Evolutionary conservation across 2,113 vertebrate species (phyloP), one percentile per base, ranked within the genome.

Genomic region (Rhynchomys soricoides): DNA sequence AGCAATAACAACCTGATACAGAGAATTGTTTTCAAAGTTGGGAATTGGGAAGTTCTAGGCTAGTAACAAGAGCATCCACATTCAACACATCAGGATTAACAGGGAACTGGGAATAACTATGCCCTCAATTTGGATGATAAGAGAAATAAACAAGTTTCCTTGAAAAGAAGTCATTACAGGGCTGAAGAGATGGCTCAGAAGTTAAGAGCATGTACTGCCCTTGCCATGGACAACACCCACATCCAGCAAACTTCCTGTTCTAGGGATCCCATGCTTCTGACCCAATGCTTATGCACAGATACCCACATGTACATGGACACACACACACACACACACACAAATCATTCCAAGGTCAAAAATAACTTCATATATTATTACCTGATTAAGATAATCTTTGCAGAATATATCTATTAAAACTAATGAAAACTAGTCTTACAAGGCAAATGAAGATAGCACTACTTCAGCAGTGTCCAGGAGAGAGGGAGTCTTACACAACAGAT

Each of bases 371-470:
- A 90, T 34, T 62, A 90, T 34, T 75, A 90, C 48, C n/a, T 78
- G 5, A 88, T 45, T 73, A 81, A 92, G 16, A 95, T n/a, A 93
- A 5, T 34, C 37, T 96, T 62, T 91, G 45, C 95, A 70, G 75
- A 96, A 40, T 91, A 12, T 86, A 34, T 86, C 93, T 85, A 66
- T 66, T 90, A 95, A 93, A 97, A 92, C 24, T 37, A 95, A 90
- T 22, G 16, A 90, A 90, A 94, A 90, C 89, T 16, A 91, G 40
- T 94, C 86, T 93, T 73, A 82, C 1, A 88, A 89, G 82, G 82
- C 94, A 95, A 94, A 90, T 50, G 68, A 93, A 89, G 68, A 96
- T 0, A 88, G 83, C 45, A 10, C 82, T 52, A 93, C 82, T 89
- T 75, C 82, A 96, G 48, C 62, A 93, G 1, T 82, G 64, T 74